Percentiles rank a stretch among this genome's conserved stretches.
Evolutionary conservation across 2,113 vertebrate genomes (phyloP).

Genomic region (human): GRCh38 chr1:15007501-15008000

Average conservation of each 20-base stretch:
- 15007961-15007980: background rate
- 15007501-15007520: background rate
- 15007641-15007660: too few species aligned
- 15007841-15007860: background rate
- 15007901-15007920: background rate
- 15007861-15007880: background rate
- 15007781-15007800: background rate
- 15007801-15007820: background rate
- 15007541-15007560: too few species aligned
- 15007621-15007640: background rate
- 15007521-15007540: background rate
- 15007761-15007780: background rate
- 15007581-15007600: background rate
- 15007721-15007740: background rate
- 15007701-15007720: background rate
- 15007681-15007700: background rate
- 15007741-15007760: background rate
- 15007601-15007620: background rate
- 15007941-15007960: background rate
- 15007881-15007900: rapidly evolving
- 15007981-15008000: rapidly evolving
- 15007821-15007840: background rate
- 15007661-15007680: background rate
- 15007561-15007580: background rate
- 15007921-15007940: rapidly evolving